phyloP scores from a whole-genome alignment of 2,888 invertebrate species.

The Oligia strigilis region DNA sequence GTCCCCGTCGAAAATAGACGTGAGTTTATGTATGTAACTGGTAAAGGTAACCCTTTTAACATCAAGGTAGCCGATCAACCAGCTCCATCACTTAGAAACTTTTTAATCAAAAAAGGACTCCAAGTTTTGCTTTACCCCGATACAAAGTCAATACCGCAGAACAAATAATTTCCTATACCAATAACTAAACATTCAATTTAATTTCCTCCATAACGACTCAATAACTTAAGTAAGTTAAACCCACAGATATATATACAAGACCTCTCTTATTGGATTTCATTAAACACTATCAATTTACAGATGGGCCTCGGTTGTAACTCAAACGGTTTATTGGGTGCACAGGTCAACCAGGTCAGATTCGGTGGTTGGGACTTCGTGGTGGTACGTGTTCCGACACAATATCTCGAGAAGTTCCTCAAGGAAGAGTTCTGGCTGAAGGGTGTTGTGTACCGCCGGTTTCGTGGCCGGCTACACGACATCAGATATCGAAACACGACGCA shows the following conservation, averaged over 20 bases:
- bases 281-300: conserved; percentile 67
- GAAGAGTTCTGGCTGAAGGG: no score
- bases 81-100: conserved; percentile 3
- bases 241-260: background rate
- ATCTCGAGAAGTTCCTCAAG: no score
- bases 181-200: conserved; percentile 52
- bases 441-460: no score
- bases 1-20: background rate
- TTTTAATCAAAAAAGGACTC: conserved; percentile 31
- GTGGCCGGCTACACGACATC: no score
- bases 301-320: conserved; percentile 61
- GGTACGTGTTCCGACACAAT: no score
- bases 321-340: conserved; percentile 63
- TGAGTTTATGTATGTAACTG: background rate
- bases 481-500: no score
- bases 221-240: conserved; percentile 55
- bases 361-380: no score
- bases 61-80: background rate
- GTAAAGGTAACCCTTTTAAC: background rate
- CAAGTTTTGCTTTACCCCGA: background rate
- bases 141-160: conserved; percentile 17
- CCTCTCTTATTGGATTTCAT: conserved; percentile 66
- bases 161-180: conserved; percentile 39
- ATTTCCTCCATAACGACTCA: conserved; percentile 48
- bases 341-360: conserved; percentile 43